Evolutionary conservation across 2,888 invertebrate species (phyloP).

Genomic region (Geotrupes spiniger): DNA sequence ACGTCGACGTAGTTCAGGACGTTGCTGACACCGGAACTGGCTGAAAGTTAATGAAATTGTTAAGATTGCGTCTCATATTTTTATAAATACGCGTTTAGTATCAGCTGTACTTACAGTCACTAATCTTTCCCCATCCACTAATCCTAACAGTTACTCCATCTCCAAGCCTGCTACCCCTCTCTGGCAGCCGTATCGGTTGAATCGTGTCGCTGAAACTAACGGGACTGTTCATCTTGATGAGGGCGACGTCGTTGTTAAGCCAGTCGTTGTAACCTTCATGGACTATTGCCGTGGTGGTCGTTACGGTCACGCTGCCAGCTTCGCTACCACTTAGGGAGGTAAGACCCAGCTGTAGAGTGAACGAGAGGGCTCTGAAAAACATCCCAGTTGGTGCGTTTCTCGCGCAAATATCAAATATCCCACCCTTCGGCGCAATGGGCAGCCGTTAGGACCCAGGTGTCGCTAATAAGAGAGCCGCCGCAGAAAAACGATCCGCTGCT

Average conservation of each 20-base stretch:
- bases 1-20: constrained; percentile 33
- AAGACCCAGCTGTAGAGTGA: neutral
- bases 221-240: constrained; percentile 17
- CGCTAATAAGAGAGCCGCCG: constrained; percentile 16
- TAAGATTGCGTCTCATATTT: too few species aligned
- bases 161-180: constrained; percentile 20
- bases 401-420: too few species aligned
- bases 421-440: constrained; percentile 17
- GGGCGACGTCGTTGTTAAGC: constrained; percentile 24
- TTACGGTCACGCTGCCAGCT: neutral
- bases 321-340: neutral
- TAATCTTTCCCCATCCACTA: constrained; percentile 33
- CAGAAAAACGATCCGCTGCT: constrained; percentile 4
- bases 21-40: constrained; percentile 6
- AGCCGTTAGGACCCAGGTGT: constrained; percentile 18
- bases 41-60: constrained; percentile 9
- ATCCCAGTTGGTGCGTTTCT: too few species aligned
- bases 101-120: constrained; percentile 16
- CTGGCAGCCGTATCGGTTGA: constrained; percentile 22
- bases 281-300: neutral
- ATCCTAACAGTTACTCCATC: constrained; percentile 22
- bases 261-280: constrained; percentile 13
- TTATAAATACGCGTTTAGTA: too few species aligned
- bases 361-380: neutral
- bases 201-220: constrained; percentile 20